Conservation (phyloP, 1,140 invertebrate species). For the Harpegnathos saltator region DNA sequence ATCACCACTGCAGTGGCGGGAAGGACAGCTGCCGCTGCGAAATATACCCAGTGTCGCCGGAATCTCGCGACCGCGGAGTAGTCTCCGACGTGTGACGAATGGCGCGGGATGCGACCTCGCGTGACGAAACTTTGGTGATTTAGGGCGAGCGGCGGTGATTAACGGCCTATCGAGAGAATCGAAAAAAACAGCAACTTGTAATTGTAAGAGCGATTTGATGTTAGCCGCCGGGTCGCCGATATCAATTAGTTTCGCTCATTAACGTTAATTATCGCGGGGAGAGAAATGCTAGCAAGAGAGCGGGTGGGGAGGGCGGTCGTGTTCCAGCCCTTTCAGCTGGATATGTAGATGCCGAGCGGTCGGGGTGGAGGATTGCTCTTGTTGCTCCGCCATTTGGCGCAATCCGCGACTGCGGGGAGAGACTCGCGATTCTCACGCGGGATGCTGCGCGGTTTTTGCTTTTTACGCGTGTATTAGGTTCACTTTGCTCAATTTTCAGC, state of each 20-base stretch:
- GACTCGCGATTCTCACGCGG: no score
- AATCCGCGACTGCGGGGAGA: no score
- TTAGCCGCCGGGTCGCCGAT: neutral
- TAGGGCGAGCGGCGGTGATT: neutral
- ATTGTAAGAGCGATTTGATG: constrained; percentile 32
- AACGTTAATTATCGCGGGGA: constrained; percentile 27
- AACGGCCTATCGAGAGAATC: constrained; percentile 6
- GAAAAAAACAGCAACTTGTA: neutral
- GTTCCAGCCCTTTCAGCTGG: no score
- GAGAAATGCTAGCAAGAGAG: no score
- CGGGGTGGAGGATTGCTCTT: no score
- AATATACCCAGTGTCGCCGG: neutral
- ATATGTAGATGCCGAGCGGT: no score
- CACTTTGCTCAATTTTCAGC: no score
- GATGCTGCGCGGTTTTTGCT: no score
- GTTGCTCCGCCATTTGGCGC: no score
- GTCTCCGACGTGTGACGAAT: neutral
- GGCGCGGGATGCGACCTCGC: neutral
- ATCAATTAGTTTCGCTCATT: constrained; percentile 42
- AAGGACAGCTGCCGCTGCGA: neutral
- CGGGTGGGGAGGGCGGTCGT: no score
- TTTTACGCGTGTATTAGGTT: no score
- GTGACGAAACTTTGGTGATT: constrained; percentile 10
- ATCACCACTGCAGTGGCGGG: neutral
- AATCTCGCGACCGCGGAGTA: neutral